phyloP scores from a whole-genome alignment of 2,113 vertebrate species.

The Salvelinus namaycush region DNA sequence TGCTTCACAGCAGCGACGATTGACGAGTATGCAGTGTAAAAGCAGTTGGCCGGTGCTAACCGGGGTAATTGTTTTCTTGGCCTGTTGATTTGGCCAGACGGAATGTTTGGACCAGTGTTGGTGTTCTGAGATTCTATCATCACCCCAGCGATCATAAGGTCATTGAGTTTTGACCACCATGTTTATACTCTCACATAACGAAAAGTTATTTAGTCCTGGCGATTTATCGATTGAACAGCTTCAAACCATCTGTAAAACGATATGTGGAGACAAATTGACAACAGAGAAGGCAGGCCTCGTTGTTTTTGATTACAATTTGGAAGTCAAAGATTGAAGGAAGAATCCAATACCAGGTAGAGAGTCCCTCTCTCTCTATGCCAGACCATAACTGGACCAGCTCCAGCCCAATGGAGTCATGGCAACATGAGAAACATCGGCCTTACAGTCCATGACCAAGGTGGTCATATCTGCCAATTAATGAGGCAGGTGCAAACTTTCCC shows the following conservation, averaged over 20 bases:
- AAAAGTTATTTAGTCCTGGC: conserved; percentile 16
- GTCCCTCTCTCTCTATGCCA: conserved; percentile 1
- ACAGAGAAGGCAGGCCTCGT: conserved; percentile 23
- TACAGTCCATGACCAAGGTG: too few relatives aligned
- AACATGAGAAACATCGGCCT: conserved; percentile 1
- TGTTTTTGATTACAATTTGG: conserved; percentile 30
- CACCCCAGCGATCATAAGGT: conserved; percentile 19
- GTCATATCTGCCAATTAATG: too few relatives aligned
- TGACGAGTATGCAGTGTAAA: conserved; percentile 4
- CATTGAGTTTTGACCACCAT: conserved; percentile 44
- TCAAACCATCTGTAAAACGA: conserved; percentile 37
- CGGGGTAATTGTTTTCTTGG: conserved; percentile 36
- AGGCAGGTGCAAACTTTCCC: background rate
- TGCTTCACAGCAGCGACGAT: conserved; percentile 9
- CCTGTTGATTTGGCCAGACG: conserved; percentile 34
- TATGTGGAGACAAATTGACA: too few relatives aligned
- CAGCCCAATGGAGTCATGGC: conserved; percentile 23
- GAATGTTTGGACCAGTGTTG: conserved; percentile 29
- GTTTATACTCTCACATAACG: conserved; percentile 24
- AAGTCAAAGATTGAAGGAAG: conserved; percentile 26
- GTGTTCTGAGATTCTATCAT: conserved; percentile 46
- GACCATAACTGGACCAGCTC: conserved; percentile 11
- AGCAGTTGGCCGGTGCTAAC: conserved; percentile 20
- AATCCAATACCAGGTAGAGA: background rate
- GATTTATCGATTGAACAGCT: conserved; percentile 18